Conservation (phyloP, 2,113 vertebrate species). For the Bungarus multicinctus region DNA sequence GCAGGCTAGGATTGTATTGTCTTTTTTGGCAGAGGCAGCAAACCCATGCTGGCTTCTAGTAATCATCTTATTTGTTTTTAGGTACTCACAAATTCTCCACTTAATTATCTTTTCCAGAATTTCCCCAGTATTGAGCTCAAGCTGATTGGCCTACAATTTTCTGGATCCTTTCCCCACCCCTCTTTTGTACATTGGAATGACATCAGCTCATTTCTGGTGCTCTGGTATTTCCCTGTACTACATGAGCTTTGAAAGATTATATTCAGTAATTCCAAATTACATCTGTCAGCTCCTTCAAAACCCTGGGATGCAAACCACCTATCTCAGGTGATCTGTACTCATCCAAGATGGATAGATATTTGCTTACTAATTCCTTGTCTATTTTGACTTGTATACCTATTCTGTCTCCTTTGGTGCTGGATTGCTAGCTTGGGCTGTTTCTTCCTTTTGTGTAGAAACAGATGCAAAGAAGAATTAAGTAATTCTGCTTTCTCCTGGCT, state of each 20-base stretch:
- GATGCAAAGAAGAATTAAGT: too few relatives aligned
- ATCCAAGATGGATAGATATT: too few relatives aligned
- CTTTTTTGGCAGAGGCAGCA: background rate
- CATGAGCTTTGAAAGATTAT: background rate
- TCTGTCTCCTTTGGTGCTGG: too few relatives aligned
- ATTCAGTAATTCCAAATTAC: background rate
- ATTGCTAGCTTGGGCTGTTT: too few relatives aligned
- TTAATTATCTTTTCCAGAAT: background rate
- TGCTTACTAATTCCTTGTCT: too few relatives aligned
- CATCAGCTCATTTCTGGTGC: background rate
- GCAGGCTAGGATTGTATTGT: background rate
- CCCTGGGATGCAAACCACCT: background rate
- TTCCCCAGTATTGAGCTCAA: background rate
- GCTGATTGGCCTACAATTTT: background rate
- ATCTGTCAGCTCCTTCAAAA: background rate
- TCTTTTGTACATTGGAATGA: background rate
- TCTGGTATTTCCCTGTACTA: background rate
- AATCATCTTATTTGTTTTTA: background rate
- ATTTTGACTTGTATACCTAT: too few relatives aligned
- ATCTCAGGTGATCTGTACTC: too few relatives aligned
- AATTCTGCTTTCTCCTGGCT: too few relatives aligned
- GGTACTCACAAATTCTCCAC: background rate
- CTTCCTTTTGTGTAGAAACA: too few relatives aligned
- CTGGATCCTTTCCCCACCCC: background rate
- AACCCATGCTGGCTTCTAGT: background rate